Percentiles rank a stretch among this genome's conserved stretches.
These are phyloP conservation scores for Athetis lepigone DNA, from an alignment of 2,888 invertebrate genomes.

Conservation along the genomic window DNA sequence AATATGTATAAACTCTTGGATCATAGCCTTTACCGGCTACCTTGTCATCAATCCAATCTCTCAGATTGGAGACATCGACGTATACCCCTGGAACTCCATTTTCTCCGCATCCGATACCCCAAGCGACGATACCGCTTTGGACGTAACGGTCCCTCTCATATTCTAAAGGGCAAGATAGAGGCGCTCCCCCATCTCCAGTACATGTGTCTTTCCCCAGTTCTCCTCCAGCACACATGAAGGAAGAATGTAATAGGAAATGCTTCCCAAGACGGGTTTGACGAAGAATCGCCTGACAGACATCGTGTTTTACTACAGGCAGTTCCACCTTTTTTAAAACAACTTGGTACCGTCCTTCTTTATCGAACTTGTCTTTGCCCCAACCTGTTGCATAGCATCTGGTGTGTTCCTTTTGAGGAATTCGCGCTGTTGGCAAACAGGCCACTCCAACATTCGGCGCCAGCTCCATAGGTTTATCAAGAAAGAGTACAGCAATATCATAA, in stretches of 20 bases:
- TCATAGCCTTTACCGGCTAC: constrained; percentile 85
- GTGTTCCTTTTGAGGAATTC: constrained; percentile 72
- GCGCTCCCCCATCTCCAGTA: constrained; percentile 94
- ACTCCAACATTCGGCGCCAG: constrained; percentile 93
- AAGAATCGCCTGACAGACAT: constrained; percentile 85
- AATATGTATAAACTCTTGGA: constrained; percentile 70
- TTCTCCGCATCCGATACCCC: constrained; percentile 95
- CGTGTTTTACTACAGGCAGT: constrained; percentile 92
- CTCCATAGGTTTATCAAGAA: constrained; percentile 91
- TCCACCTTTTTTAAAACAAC: constrained; percentile 93
- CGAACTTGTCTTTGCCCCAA: constrained; percentile 94
- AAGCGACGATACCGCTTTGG: constrained; percentile 93
- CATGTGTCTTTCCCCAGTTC: constrained; percentile 93
- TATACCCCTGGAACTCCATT: constrained; percentile 93
- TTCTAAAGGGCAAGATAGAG: constrained; percentile 93
- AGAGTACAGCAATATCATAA: constrained; percentile 94
- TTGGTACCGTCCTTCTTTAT: constrained; percentile 90
- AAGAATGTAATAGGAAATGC: constrained; percentile 92
- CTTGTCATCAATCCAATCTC: constrained; percentile 93
- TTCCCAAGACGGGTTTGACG: constrained; percentile 92
- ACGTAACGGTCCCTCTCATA: constrained; percentile 73
- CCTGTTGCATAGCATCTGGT: constrained; percentile 93
- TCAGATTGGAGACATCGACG: constrained; percentile 91
- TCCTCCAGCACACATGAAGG: constrained; percentile 95
- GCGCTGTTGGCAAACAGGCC: constrained; percentile 91